Conservation (phyloP, 2,797 vertebrate species). For the Moxostoma hubbsi region DNA sequence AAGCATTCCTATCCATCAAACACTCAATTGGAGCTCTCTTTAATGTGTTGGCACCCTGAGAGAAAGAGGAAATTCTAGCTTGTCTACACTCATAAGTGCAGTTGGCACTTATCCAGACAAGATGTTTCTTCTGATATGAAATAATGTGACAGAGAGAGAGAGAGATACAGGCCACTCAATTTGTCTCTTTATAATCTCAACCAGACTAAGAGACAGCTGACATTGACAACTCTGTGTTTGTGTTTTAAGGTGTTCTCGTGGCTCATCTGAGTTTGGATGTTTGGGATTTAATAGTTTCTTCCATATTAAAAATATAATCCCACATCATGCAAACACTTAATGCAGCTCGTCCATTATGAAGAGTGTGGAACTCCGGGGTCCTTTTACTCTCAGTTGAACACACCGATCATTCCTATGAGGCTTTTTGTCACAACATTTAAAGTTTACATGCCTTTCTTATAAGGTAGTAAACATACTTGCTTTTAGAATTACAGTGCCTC, state of each 20-base stretch:
- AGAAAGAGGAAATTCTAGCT: not conserved
- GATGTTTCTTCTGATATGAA: not conserved
- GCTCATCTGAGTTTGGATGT: not conserved
- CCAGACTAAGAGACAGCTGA: not conserved
- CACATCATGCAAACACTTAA: not conserved
- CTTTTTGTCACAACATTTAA: not conserved
- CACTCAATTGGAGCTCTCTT: too few species aligned
- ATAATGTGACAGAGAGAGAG: not conserved
- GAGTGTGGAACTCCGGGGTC: constrained; percentile 7
- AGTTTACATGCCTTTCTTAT: too few species aligned
- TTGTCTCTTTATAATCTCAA: constrained; percentile 1
- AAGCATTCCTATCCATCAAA: too few species aligned
- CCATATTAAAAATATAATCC: not conserved
- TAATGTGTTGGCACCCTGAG: not conserved
- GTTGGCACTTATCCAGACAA: not conserved
- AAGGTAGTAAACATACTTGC: too few species aligned
- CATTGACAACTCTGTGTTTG: not conserved
- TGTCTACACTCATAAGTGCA: constrained; percentile 12
- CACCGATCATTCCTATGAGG: not conserved
- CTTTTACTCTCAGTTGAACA: too few species aligned
- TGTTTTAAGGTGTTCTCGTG: not conserved
- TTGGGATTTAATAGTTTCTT: not conserved
- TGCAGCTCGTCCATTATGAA: not conserved
- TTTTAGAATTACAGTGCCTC: too few species aligned
- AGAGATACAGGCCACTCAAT: not conserved